A percentile compares a stretch with the other conserved stretches of the same genome.
Evolutionary conservation across 2,888 invertebrate genomes (phyloP).

Genomic region (Anoncus sp.): DNA sequence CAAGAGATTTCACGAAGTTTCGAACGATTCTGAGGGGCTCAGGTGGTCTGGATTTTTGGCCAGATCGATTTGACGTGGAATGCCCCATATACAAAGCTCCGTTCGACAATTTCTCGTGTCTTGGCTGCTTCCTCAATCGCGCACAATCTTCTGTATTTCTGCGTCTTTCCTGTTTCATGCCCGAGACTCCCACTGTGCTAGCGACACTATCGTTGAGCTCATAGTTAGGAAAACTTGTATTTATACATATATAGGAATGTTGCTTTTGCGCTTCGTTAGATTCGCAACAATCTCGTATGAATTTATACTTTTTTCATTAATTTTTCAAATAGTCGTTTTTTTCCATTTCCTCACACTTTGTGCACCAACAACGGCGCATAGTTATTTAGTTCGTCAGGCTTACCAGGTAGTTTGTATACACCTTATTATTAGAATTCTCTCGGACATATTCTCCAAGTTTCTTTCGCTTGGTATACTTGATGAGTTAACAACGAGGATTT

Average conservation of each 20-base stretch:
- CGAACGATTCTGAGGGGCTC: too few species aligned
- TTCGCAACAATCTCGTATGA: constrained; percentile 18
- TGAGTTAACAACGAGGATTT: constrained; percentile 36
- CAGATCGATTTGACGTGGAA: too few species aligned
- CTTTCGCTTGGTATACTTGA: constrained; percentile 1
- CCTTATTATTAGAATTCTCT: not conserved
- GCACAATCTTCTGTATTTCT: not conserved
- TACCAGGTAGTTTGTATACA: constrained; percentile 4
- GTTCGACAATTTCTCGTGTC: constrained; percentile 17
- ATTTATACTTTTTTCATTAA: constrained; percentile 8
- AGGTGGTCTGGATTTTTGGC: too few species aligned
- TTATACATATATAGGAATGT: constrained; percentile 13
- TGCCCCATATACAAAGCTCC: too few species aligned
- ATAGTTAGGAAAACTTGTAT: constrained; percentile 47
- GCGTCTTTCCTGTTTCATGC: constrained; percentile 9
- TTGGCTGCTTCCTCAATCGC: constrained; percentile 38
- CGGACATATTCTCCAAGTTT: not conserved
- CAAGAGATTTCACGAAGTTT: too few species aligned
- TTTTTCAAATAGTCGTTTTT: too few species aligned
- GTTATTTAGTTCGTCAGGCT: constrained; percentile 16
- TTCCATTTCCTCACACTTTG: not conserved
- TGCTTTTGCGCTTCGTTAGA: constrained; percentile 48
- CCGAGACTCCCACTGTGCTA: constrained; percentile 54
- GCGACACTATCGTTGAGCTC: constrained; percentile 27
- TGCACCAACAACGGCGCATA: too few species aligned